Base-by-base conservation (phyloP, 2,888 invertebrate species). In the Imbricaverruca yamaguchii region DNA sequence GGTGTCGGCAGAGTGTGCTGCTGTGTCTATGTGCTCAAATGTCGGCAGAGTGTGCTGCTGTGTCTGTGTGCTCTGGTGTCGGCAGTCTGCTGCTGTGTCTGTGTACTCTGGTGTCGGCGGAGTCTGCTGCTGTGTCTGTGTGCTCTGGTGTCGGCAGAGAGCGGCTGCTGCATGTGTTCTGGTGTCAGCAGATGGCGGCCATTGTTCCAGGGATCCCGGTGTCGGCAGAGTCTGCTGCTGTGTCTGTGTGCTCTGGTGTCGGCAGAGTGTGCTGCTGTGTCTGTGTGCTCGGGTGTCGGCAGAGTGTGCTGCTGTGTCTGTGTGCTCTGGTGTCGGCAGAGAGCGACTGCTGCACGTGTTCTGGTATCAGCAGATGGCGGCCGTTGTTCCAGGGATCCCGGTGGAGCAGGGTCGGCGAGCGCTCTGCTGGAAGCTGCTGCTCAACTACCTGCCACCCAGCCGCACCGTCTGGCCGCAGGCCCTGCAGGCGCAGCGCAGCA, bases 381-480 rank as follows among this genome's bases (percentile, higher is more conserved):
- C 15, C 23, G 9, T 56, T n/a, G 8, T 25, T 8, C 12, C 85
- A 95, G 96, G 96, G 81, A 92, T 96, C 85, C 96, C 96, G 1
- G 96, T 96, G 86, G 94, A 94, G 85, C 92, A 92, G 84, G 94
- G 95, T 0, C 89, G 92, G 83, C 90, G 97, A 81, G 91, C 96
- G 0, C 87, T 94, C 69, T 94, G 95, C 84, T 97, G 97, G 97
- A 94, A 93, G 88, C 88, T 97, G 39, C 88, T 97, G 80, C 89
- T 97, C 63, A 93, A 94, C 85, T 97, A 97, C 86, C 89, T 97
- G 83, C 94, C 95, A 0, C 87, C 90, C 11, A 91, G 92, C 80
- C 91, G 90, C 85, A 88, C 88, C 79, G 90, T 90, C 82, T 94
- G 95, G 93, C 88, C 91, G 21, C 87, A 90, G 81, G 91, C 91